A percentile compares a stretch with the other conserved stretches of the same genome.
Conservation (phyloP, 1,140 invertebrate genomes). For the Lineus longissimus region DNA sequence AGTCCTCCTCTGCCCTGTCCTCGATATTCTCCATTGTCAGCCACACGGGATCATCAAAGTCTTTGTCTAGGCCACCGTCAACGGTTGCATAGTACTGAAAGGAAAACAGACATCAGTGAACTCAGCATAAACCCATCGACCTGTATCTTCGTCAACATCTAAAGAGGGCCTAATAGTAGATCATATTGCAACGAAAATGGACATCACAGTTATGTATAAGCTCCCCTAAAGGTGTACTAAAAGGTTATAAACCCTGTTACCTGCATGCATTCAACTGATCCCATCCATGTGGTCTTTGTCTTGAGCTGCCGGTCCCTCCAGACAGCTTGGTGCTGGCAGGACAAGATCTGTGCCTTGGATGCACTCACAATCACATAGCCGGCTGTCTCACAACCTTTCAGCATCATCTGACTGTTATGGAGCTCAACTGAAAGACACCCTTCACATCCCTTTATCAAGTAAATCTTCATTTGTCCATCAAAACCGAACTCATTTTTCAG, state of each 20-base stretch:
- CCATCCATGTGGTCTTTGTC: slow-evolving; percentile 92
- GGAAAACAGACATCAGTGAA: neutral
- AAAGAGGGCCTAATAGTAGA: slow-evolving; percentile 9
- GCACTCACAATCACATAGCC: slow-evolving; percentile 96
- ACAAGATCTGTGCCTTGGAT: slow-evolving; percentile 88
- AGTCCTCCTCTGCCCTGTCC: slow-evolving; percentile 70
- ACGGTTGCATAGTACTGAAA: slow-evolving; percentile 90
- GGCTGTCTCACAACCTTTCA: slow-evolving; percentile 92
- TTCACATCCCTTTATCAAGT: neutral
- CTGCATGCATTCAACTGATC: slow-evolving; percentile 94
- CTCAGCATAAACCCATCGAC: neutral
- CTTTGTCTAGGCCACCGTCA: slow-evolving; percentile 73
- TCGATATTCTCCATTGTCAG: slow-evolving; percentile 87
- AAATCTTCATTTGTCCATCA: neutral
- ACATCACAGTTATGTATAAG: too few species aligned
- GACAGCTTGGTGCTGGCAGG: slow-evolving; percentile 84
- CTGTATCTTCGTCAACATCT: neutral
- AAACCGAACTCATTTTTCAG: slow-evolving; percentile 23
- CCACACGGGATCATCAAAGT: slow-evolving; percentile 89
- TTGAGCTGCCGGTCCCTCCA: slow-evolving; percentile 85
- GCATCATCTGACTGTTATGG: slow-evolving; percentile 91
- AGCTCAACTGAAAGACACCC: slow-evolving; percentile 71
- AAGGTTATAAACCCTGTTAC: slow-evolving; percentile 30
- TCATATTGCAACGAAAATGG: too few species aligned
- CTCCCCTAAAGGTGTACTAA: too few species aligned